phyloP scores from a whole-genome alignment of 2,888 invertebrate species.

The Spodoptera littoralis region DNA sequence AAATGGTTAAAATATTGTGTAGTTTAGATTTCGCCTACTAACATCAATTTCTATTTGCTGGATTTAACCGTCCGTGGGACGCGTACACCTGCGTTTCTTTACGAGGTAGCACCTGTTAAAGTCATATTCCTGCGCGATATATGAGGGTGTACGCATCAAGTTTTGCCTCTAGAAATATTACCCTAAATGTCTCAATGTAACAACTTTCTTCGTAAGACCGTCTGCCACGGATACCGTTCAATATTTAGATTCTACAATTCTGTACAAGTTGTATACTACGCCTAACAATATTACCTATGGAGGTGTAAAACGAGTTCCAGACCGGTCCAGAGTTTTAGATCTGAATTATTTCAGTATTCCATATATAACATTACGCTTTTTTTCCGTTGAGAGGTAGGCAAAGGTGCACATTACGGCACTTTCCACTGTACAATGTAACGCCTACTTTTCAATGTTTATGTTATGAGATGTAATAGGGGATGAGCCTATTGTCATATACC shows the following conservation, averaged over 20 bases:
- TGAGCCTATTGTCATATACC: too few relatives aligned
- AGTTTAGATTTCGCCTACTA: constrained; percentile 80
- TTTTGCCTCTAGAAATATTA: constrained; percentile 47
- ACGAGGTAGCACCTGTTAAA: constrained; percentile 75
- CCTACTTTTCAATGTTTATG: too few relatives aligned
- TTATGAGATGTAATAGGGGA: too few relatives aligned
- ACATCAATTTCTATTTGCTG: constrained; percentile 84
- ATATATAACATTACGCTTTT: too few relatives aligned
- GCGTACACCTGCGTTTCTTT: constrained; percentile 80
- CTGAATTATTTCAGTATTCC: too few relatives aligned
- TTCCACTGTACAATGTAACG: too few relatives aligned
- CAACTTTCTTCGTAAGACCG: constrained; percentile 45
- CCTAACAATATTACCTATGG: too few relatives aligned
- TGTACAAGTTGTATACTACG: constrained; percentile 9
- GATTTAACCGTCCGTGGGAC: constrained; percentile 76
- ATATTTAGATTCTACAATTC: constrained; percentile 52
- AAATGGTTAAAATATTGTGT: constrained; percentile 82
- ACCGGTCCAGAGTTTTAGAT: too few relatives aligned
- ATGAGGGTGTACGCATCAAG: constrained; percentile 57
- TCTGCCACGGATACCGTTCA: constrained; percentile 52
- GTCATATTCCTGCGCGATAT: constrained; percentile 57
- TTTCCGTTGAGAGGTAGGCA: too few relatives aligned
- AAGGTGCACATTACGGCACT: too few relatives aligned
- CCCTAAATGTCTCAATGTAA: constrained; percentile 40
- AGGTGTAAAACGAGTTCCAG: too few relatives aligned